A percentile compares a stretch with the other conserved stretches of the same genome.
Conservation (phyloP, 2,888 invertebrate genomes). For the Catocala fraxini region DNA sequence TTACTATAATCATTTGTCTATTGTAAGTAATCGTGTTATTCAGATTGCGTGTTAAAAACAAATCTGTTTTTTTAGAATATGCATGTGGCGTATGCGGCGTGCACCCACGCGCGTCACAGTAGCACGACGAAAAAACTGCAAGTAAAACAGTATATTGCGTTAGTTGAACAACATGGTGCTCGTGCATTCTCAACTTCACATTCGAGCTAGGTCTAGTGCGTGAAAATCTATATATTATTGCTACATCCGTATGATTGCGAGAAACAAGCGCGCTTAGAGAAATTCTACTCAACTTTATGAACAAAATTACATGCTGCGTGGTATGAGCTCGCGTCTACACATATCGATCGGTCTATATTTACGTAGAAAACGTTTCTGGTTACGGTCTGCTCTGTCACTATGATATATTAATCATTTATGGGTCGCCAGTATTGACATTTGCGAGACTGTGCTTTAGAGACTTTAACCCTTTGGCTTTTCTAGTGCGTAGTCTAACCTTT, state of each 20-base stretch:
- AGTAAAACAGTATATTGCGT: slow-evolving; percentile 51
- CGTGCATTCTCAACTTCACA: slow-evolving; percentile 55
- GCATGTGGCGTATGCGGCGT: slow-evolving; percentile 47
- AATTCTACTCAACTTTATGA: slow-evolving; percentile 20
- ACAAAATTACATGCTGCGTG: slow-evolving; percentile 8
- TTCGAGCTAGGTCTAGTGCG: slow-evolving; percentile 68
- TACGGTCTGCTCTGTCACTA: too few relatives aligned
- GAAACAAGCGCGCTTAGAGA: slow-evolving; percentile 28
- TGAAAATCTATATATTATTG: slow-evolving; percentile 59
- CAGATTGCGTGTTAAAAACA: slow-evolving; percentile 37
- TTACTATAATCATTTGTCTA: background rate
- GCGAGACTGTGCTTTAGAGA: too few relatives aligned
- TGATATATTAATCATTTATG: too few relatives aligned
- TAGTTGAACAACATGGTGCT: slow-evolving; percentile 43
- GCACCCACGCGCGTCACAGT: slow-evolving; percentile 52
- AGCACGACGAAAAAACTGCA: slow-evolving; percentile 53
- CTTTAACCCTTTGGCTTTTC: too few relatives aligned
- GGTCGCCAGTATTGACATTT: too few relatives aligned
- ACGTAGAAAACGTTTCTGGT: too few relatives aligned
- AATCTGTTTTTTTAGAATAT: slow-evolving; percentile 39
- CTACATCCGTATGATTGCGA: slow-evolving; percentile 54
- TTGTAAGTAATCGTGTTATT: slow-evolving; percentile 14
- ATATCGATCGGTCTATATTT: background rate
- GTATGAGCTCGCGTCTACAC: background rate
- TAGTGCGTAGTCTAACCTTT: too few relatives aligned